A percentile compares a stretch with the other conserved stretches of the same genome.
These are phyloP conservation scores for Diplodus puntazzo DNA, from an alignment of 2,797 vertebrate species.

Conservation along the genomic window DNA sequence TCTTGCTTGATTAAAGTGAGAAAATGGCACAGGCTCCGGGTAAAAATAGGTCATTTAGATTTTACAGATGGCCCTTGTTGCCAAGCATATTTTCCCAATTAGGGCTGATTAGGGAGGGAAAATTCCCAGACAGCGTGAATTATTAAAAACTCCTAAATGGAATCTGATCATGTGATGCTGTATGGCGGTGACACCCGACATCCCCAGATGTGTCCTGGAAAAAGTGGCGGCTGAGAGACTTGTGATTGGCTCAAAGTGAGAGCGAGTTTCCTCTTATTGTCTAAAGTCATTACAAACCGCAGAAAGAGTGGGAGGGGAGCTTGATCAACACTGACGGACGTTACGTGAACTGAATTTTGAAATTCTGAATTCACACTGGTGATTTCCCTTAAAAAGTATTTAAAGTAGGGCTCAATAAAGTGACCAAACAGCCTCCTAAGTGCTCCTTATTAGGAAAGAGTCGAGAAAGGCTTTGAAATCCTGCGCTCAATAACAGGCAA, in stretches of 20 bases:
- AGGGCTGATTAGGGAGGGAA: constrained; percentile 79
- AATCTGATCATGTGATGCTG: constrained; percentile 70
- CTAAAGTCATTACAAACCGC: constrained; percentile 47
- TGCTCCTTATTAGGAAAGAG: neutral
- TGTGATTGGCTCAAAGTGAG: constrained; percentile 67
- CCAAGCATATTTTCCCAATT: constrained; percentile 84
- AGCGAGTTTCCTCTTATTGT: constrained; percentile 76
- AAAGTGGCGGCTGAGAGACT: constrained; percentile 23
- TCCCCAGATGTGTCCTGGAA: constrained; percentile 64
- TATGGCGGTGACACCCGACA: constrained; percentile 53
- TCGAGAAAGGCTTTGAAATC: neutral
- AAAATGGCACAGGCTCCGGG: constrained; percentile 67
- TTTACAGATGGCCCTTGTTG: constrained; percentile 80
- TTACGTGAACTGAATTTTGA: neutral
- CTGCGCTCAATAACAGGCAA: neutral
- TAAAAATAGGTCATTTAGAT: constrained; percentile 78
- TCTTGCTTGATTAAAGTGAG: constrained; percentile 70
- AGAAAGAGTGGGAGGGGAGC: neutral
- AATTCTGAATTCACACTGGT: neutral
- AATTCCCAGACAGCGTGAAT: constrained; percentile 83
- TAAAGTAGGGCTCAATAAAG: neutral
- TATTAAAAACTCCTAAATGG: constrained; percentile 82
- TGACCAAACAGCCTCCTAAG: neutral
- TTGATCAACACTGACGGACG: constrained; percentile 21
- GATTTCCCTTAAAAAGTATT: neutral